Evolutionary conservation across 1,140 invertebrate genomes (phyloP), one percentile per base, ranked within the genome.

Genomic region (Xylocopa sonorina): DNA sequence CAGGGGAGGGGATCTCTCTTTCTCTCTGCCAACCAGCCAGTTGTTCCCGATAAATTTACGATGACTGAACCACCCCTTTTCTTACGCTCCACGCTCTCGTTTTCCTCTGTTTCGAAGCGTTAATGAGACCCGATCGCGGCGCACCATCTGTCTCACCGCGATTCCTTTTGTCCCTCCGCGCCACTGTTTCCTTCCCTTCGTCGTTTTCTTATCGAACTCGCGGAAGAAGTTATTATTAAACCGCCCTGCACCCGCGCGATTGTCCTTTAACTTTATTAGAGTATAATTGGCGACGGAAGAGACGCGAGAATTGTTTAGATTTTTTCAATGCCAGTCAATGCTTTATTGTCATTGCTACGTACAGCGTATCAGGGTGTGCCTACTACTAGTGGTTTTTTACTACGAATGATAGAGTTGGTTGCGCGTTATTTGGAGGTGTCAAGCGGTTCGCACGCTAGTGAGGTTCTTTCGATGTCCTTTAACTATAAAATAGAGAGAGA

Each of bases 1-100:
- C n/a, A n/a, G n/a, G n/a, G n/a, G n/a, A n/a, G n/a, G n/a, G n/a
- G n/a, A n/a, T n/a, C n/a, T n/a, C n/a, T n/a, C n/a, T n/a, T n/a
- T n/a, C n/a, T 62, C 73, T 78, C 57, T 73, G 84, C 66, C 82
- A 73, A 84, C 21, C 58, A 73, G 66, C 43, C 82, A 69, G 87
- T 89, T 89, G 88, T 88, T 88, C 79, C 60, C 79, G 78, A 85
- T 85, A 88, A 89, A 90, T 89, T 90, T 84, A 83, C 83, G 82
- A 87, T 80, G 73, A 71, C 74, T 80, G 63, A 78, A 72, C 79
- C n/a, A n/a, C 62, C 69, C 69, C 64, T 63, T 57, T 75, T 75
- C 75, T 82, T 85, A 64, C 53, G 50, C 46, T 55, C 21, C 48
- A 64, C 72, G 50, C 64, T 69, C 78, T 69, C 78, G 74, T 64